A percentile compares a stretch with the other conserved stretches of the same genome.
These are phyloP conservation scores for Acrobeloides nanus DNA, from an alignment of 2,888 invertebrate species.

Conservation along the genomic window DNA sequence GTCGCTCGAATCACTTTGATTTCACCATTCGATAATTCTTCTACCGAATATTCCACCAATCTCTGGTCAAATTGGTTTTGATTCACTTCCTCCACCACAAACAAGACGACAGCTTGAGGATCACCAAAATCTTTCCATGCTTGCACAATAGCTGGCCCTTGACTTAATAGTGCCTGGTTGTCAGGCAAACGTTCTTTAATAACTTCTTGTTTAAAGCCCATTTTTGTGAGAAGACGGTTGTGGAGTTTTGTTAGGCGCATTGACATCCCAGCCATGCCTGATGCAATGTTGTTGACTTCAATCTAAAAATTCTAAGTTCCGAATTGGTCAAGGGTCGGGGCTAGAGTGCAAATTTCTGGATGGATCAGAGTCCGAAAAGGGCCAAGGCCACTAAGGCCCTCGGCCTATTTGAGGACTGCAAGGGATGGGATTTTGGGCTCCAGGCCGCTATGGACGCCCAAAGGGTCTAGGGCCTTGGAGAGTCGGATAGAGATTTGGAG, in stretches of 20 bases:
- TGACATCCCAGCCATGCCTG: slow-evolving; percentile 85
- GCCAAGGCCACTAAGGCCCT: too few relatives aligned
- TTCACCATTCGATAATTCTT: slow-evolving; percentile 55
- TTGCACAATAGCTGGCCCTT: slow-evolving; percentile 73
- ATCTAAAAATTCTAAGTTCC: too few relatives aligned
- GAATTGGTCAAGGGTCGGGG: too few relatives aligned
- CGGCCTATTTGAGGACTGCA: too few relatives aligned
- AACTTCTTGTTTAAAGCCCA: slow-evolving; percentile 23
- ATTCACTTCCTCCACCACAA: slow-evolving; percentile 78
- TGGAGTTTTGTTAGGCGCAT: slow-evolving; percentile 61
- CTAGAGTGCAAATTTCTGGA: too few relatives aligned
- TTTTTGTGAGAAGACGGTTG: slow-evolving; percentile 24
- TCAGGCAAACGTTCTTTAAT: slow-evolving; percentile 63
- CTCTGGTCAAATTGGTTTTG: slow-evolving; percentile 88
- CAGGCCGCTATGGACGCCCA: too few relatives aligned
- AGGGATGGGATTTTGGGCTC: too few relatives aligned
- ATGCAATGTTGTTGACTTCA: slow-evolving; percentile 92
- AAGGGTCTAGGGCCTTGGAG: too few relatives aligned
- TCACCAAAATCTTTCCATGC: slow-evolving; percentile 65
- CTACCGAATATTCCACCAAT: slow-evolving; percentile 81
- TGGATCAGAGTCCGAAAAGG: too few relatives aligned
- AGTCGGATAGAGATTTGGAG: too few relatives aligned
- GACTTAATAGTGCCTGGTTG: slow-evolving; percentile 71
- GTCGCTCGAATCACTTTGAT: slow-evolving; percentile 36
- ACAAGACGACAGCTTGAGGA: slow-evolving; percentile 62